A percentile compares a stretch with the other conserved stretches of the same genome.
Conservation (phyloP, 2,888 invertebrate species). For the Mythimna vitellina region DNA sequence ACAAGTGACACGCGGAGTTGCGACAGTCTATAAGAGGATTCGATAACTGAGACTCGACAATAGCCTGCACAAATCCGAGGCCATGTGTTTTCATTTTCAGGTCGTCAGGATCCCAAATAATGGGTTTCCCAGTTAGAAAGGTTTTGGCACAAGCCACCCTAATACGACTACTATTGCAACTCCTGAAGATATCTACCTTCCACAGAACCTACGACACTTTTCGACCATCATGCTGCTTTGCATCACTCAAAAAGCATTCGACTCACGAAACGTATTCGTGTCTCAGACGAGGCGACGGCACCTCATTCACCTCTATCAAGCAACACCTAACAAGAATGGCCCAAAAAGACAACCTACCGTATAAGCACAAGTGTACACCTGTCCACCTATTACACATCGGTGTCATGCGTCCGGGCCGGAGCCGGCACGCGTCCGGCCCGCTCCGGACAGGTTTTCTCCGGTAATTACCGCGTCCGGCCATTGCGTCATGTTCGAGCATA, state of each 20-base stretch:
- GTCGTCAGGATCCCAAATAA: no score
- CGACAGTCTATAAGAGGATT: no score
- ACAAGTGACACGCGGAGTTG: no score
- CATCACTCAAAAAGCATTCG: background rate
- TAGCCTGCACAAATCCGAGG: no score
- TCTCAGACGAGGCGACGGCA: conserved; percentile 29
- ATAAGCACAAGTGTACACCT: conserved; percentile 34
- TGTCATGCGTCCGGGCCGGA: conserved; percentile 45
- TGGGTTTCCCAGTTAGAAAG: no score
- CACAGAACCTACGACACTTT: no score
- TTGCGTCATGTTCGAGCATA: conserved; percentile 50
- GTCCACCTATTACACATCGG: conserved; percentile 45
- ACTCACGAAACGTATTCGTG: background rate
- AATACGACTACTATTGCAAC: no score
- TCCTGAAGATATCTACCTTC: no score
- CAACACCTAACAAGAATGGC: conserved; percentile 29
- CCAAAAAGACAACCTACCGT: conserved; percentile 36
- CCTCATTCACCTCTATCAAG: conserved; percentile 7
- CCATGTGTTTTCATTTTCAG: no score
- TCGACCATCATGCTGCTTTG: background rate
- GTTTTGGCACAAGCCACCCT: no score
- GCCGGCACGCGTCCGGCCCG: conserved; percentile 50
- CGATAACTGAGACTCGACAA: no score
- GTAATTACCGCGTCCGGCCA: conserved; percentile 64
- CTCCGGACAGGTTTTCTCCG: conserved; percentile 68